Base-by-base conservation (phyloP, 2,888 invertebrate genomes). In the Bibio marci region DNA sequence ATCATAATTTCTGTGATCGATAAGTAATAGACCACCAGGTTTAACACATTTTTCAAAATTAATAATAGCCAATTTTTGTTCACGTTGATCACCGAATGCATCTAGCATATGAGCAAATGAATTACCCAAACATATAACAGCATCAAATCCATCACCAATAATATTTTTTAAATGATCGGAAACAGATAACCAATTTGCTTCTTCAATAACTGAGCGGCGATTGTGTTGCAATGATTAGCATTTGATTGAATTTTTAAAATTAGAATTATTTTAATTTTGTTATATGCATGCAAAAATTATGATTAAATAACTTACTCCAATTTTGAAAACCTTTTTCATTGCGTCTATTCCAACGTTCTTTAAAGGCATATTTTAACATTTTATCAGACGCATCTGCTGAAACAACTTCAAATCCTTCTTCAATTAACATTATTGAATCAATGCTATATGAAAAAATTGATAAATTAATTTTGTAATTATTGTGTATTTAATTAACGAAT, bases 341-440 rank as follows among this genome's bases (percentile, higher is more conserved):
- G 45, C 90, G 67, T 37, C 83, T 71, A 38, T 76, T 73, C 90
- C 90, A 90, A 37, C 90, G 66, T 17, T 82, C 75, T 52, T 86
- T 83, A 28, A 88, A 63, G 0, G 90, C 90, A 54, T 85, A 78
- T 53, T 90, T 90, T 50, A 90, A 58, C 90, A 90, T 90, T 63
- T 88, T 88, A 56, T 90, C 90, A 0, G 88, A 88, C 0, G 88
- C 88, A 61, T 90, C 90, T 4, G 81, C 76, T 0, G 88, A 88
- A 3, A 80, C 78, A 25, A 90, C 77, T 44, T 80, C 70, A 57
- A 87, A 90, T 0, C 87, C 88, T 57, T 86, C 86, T 50, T 88
- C 85, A 13, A 90, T 60, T 35, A 90, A 60, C 81, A 90, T 79
- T 53, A 86, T 75, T 0, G 88, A 88, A 59, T 90, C 90, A 40